phyloP scores from a whole-genome alignment of 2,113 vertebrate genomes.

The Pseudorectes ferrugineus region DNA sequence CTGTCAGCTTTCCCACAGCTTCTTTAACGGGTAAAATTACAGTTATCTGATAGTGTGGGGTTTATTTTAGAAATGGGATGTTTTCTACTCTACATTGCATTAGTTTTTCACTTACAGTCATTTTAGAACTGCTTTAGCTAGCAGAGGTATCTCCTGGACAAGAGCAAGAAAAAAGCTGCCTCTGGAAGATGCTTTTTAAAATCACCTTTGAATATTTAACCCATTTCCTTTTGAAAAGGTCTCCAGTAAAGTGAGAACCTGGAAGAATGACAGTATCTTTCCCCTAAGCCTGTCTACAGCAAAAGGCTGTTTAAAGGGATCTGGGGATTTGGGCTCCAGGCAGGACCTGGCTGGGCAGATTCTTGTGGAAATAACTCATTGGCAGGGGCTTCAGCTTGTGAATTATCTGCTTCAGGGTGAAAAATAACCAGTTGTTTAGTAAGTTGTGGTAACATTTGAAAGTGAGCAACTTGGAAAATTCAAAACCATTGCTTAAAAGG shows the following conservation, averaged over 20 bases:
- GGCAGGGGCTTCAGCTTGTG: neutral
- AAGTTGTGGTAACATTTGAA: neutral
- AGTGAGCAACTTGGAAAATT: neutral
- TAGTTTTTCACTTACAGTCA: neutral
- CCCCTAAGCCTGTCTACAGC: neutral
- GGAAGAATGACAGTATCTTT: neutral
- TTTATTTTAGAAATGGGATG: neutral
- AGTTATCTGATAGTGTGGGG: neutral
- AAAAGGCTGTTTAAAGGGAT: neutral
- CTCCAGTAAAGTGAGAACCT: neutral
- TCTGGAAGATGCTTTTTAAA: neutral
- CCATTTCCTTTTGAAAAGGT: neutral
- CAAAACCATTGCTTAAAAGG: neutral
- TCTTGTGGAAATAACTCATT: neutral
- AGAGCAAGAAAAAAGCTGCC: neutral
- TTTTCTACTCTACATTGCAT: neutral
- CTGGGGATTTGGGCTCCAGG: neutral
- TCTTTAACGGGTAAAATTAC: neutral
- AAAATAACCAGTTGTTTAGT: neutral
- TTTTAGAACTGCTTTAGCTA: neutral
- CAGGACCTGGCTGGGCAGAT: neutral
- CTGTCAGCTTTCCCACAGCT: neutral
- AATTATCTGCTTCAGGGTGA: neutral
- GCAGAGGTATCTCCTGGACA: neutral
- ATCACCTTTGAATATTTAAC: neutral